phyloP scores from a whole-genome alignment of 2,113 vertebrate species.

The Atlantisia rogersi region DNA sequence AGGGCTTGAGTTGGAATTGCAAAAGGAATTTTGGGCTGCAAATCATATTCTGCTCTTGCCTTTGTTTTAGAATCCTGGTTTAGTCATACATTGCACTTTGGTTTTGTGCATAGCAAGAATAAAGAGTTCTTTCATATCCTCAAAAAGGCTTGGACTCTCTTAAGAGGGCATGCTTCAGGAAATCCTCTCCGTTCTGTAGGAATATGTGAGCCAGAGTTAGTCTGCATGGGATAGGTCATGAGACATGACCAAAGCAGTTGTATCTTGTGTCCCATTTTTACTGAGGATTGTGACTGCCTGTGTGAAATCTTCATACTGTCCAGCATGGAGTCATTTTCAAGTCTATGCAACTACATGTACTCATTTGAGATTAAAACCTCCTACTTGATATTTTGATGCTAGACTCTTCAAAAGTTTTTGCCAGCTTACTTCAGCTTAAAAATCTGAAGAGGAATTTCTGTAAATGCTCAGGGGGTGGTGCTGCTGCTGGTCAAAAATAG shows the following conservation, averaged over 20 bases:
- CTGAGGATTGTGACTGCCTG: not conserved
- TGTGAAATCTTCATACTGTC: not conserved
- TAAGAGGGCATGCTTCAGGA: not conserved
- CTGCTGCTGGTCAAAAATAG: not conserved
- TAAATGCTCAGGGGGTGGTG: not conserved
- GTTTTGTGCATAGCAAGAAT: not conserved
- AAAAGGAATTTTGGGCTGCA: not conserved
- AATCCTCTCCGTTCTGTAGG: not conserved
- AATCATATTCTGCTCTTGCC: not conserved
- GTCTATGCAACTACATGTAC: not conserved
- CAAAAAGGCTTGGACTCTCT: not conserved
- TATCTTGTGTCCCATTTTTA: not conserved
- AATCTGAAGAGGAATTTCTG: not conserved
- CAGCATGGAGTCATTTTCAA: not conserved
- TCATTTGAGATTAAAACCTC: not conserved
- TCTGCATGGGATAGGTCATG: not conserved
- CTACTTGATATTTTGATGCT: not conserved
- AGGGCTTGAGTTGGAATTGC: not conserved
- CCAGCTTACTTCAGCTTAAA: not conserved
- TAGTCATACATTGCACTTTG: not conserved
- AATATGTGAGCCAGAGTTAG: not conserved
- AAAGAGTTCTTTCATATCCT: not conserved
- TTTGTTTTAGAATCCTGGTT: conserved; percentile 1
- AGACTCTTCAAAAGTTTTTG: not conserved
- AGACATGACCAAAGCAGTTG: not conserved